Evolutionary conservation across 2,888 invertebrate species (phyloP), one percentile per base, ranked within the genome.

Genomic region (Mechanitis mazaeus): DNA sequence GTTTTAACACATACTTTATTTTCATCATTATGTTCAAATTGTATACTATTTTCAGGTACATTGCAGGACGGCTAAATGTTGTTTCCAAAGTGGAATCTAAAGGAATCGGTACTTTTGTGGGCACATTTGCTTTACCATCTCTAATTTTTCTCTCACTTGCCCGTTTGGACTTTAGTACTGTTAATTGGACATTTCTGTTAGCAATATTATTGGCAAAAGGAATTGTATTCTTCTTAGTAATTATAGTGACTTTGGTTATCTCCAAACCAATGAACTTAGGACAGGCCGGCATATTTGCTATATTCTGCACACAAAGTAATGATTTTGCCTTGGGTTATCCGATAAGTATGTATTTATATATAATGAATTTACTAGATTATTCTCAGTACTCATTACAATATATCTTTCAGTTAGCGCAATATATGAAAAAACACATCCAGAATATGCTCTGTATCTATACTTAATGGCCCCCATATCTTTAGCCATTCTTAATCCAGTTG

Each of bases 241-340:
- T 95, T 56, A 79, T 94, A 54, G 91, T 97, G 38, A 95, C 96
- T 3, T 76, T 97, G 65, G 80, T 98, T 54, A 93, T 97, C 53
- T 93, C 93, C n/a, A 92, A 95, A 76, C 96, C 97, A 5, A 79
- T 94, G 28, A 94, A 97, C 83, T 92, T 95, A 69, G 96, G 96
- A 3, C 93, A 95, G 75, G 96, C 97, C 54, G 98, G 97, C 12
- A 91, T 98, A 63, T 96, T 96, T 91, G 96, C 96, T 28, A 98
- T 98, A 75, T 98, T 98, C 83, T 95, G 96, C 72, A 98, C 98
- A 0, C 98, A 98, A 81, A 98, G 97, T 80, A 98, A 98, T 91
- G 98, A 98, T 85, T 98, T 98, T 89, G 98, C 98, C 31, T 93
- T 98, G 72, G 98, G 98, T 66, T 97, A 95, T 87, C 98, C 98